Evolutionary conservation across 2,888 invertebrate species (phyloP).

Genomic region (Sminthurinus aureus): DNA sequence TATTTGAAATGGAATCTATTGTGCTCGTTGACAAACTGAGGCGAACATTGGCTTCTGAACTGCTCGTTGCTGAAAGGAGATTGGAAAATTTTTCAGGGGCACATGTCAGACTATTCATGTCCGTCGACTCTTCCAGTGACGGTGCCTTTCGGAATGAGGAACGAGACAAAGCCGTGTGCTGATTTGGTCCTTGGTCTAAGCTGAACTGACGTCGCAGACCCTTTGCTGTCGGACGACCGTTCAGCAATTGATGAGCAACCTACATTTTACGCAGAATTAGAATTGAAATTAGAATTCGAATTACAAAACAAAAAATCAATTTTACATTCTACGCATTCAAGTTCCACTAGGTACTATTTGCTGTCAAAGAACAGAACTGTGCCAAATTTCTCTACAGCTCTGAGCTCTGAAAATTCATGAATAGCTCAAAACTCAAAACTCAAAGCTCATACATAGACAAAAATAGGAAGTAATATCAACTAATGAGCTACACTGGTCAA

Average conservation of each 20-base stretch:
- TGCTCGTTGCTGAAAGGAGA: background rate
- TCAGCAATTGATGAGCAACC: conserved; percentile 60
- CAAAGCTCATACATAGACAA: too few species aligned
- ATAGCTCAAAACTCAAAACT: too few species aligned
- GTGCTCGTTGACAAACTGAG: conserved; percentile 13
- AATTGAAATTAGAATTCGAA: background rate
- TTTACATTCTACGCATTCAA: too few species aligned
- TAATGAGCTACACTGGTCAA: too few species aligned
- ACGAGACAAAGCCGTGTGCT: conserved; percentile 47
- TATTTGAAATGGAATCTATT: conserved; percentile 4
- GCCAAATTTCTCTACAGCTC: too few species aligned
- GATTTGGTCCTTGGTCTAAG: conserved; percentile 69
- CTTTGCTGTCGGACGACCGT: conserved; percentile 55
- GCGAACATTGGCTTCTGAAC: conserved; percentile 5
- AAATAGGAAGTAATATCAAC: too few species aligned
- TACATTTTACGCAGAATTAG: conserved; percentile 27
- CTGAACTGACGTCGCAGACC: conserved; percentile 70
- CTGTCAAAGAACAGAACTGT: too few species aligned
- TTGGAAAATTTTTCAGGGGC: conserved; percentile 21
- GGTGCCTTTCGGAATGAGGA: conserved; percentile 53
- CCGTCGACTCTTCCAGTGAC: conserved; percentile 51
- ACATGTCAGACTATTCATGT: background rate
- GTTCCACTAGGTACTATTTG: too few species aligned
- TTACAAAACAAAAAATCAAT: background rate
- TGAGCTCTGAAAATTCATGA: too few species aligned